These are phyloP conservation scores for Tupaia chinensis DNA, from an alignment of 2,113 vertebrate genomes.

Conservation along the genomic window DNA sequence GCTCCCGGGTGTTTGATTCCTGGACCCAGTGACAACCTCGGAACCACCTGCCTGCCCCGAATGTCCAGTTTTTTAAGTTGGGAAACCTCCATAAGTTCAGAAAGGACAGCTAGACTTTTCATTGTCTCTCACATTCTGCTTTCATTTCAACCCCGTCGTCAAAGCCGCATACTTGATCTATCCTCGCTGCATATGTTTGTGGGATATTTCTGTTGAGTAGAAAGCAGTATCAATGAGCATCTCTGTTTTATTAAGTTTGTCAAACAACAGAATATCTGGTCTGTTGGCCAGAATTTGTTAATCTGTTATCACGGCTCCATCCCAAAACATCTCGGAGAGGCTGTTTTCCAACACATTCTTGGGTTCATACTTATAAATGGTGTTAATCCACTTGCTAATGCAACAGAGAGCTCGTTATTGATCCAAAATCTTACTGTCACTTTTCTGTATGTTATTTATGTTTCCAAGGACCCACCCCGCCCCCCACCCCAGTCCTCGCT, in stretches of 20 bases:
- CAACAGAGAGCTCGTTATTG: conserved; percentile 18
- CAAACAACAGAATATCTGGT: conserved; percentile 70
- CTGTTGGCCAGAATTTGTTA: conserved; percentile 74
- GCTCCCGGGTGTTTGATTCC: neutral
- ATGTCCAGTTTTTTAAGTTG: neutral
- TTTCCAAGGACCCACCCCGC: neutral
- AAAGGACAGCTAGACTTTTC: neutral
- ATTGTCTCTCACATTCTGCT: conserved; percentile 5
- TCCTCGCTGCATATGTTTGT: conserved; percentile 58
- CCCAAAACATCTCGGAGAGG: conserved; percentile 59
- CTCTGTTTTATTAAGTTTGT: conserved; percentile 78
- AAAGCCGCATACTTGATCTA: conserved; percentile 63
- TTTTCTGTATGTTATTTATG: neutral
- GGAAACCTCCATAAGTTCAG: neutral
- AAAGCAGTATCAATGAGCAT: conserved; percentile 19
- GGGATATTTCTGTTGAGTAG: conserved; percentile 52
- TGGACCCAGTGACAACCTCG: neutral
- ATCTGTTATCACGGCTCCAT: conserved; percentile 66
- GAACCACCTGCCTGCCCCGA: neutral
- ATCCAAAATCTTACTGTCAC: neutral
- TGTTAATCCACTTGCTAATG: conserved; percentile 34
- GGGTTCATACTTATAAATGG: conserved; percentile 60
- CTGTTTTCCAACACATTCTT: conserved; percentile 65
- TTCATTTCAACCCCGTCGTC: conserved; percentile 43
- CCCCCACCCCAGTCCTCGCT: neutral